phyloP scores from a whole-genome alignment of 23 tunicate genomes.

The Halocynthia aurantium region DNA sequence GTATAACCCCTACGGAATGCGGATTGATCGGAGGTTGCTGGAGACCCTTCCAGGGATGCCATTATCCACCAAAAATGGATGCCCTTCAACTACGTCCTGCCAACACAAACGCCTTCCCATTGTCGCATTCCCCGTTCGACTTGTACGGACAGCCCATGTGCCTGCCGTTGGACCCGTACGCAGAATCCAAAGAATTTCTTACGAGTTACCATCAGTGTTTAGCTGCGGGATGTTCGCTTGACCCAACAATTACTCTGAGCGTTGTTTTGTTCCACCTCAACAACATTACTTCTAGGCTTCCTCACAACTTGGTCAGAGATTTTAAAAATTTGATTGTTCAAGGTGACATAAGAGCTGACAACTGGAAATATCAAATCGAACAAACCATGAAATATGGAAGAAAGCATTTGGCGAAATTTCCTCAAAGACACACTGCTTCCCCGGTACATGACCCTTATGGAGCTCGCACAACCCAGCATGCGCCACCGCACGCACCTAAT shows the following conservation, averaged over 20 bases:
- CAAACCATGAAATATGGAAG: slow-evolving; percentile 16
- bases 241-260: slow-evolving; percentile 18
- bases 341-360: slow-evolving; percentile 65
- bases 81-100: slow-evolving; percentile 35
- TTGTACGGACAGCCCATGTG: slow-evolving; percentile 57
- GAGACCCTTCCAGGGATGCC: slow-evolving; percentile 37
- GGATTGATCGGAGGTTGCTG: slow-evolving; percentile 79
- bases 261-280: slow-evolving; percentile 6
- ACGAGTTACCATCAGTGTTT: slow-evolving; percentile 53
- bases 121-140: slow-evolving; percentile 7
- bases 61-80: slow-evolving; percentile 38
- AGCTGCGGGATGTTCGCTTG: slow-evolving; percentile 44
- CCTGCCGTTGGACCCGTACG: slow-evolving; percentile 31
- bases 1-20: slow-evolving; percentile 54
- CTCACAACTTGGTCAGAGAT: slow-evolving; percentile 5
- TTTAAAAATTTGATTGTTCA: slow-evolving; percentile 28
- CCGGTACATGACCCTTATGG: slow-evolving; percentile 2
- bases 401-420: background rate
- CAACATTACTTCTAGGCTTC: slow-evolving; percentile 9
- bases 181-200: slow-evolving; percentile 22
- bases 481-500: background rate
- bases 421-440: no score
- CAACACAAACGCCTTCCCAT: slow-evolving; percentile 14
- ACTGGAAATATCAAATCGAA: slow-evolving; percentile 35
- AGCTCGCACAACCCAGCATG: slow-evolving; percentile 10